Conservation (phyloP, 2,113 vertebrate genomes). For the Phalacrocorax aristotelis region DNA sequence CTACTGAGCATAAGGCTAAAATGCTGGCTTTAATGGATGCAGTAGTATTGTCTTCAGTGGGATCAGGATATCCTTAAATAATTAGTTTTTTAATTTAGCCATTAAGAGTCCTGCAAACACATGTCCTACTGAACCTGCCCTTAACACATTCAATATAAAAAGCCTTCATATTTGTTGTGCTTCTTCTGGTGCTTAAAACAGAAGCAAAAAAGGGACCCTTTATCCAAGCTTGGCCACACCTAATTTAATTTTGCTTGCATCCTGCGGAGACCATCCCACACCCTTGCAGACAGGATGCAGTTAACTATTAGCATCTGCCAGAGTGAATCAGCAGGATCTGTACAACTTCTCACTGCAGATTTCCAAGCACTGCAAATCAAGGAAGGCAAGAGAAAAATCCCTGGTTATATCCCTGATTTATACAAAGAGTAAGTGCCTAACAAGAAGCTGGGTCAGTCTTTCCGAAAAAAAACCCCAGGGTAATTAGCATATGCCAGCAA, state of each 20-base stretch:
- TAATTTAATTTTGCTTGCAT: neutral
- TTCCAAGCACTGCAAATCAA: conserved; percentile 1
- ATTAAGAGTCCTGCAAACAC: neutral
- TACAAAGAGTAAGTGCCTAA: neutral
- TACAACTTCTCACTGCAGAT: conserved; percentile 33
- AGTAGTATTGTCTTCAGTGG: neutral
- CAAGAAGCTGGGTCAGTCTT: neutral
- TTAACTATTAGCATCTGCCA: conserved; percentile 22
- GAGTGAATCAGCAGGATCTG: conserved; percentile 60
- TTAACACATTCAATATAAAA: neutral
- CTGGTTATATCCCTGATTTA: neutral
- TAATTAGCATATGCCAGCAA: neutral
- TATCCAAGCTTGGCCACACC: neutral
- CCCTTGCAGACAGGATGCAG: conserved; percentile 15
- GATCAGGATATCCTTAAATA: neutral
- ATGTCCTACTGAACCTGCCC: neutral
- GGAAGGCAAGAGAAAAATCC: neutral
- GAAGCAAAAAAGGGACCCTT: neutral
- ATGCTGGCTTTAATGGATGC: neutral
- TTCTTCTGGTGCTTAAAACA: neutral
- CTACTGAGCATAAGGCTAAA: neutral
- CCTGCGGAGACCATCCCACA: neutral
- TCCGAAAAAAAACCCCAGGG: neutral
- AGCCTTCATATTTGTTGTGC: neutral
- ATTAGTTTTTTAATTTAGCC: neutral